phyloP scores from a whole-genome alignment of 2,113 vertebrate genomes.

The Naja naja region DNA sequence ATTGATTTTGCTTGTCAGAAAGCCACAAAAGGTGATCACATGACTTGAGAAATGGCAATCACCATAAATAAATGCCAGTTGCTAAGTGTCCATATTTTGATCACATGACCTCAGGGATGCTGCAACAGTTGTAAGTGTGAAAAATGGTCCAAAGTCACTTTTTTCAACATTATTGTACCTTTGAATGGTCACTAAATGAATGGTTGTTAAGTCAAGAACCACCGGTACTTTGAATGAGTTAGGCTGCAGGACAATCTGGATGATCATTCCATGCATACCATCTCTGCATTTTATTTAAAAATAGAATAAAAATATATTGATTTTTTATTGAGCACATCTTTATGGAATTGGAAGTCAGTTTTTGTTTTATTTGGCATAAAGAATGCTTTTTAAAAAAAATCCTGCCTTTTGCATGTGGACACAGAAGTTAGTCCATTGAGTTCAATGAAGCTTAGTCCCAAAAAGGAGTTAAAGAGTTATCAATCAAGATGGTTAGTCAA shows the following conservation, averaged over 20 bases:
- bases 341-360: not conserved
- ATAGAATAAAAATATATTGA: not conserved
- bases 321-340: not conserved
- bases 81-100: not conserved
- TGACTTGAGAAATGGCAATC: not conserved
- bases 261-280: not conserved
- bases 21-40: not conserved
- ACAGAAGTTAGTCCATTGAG: not conserved
- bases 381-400: not conserved
- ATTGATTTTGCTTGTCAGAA: not conserved
- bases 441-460: not conserved
- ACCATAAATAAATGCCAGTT: not conserved
- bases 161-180: too few relatives aligned
- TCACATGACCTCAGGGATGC: not conserved
- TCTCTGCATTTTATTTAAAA: not conserved
- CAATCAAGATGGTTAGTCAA: not conserved
- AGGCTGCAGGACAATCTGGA: not conserved
- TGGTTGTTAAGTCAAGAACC: too few relatives aligned
- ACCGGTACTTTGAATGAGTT: not conserved
- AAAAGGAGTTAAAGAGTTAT: not conserved
- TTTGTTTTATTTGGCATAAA: not conserved
- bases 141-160: too few relatives aligned
- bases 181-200: too few relatives aligned
- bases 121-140: not conserved
- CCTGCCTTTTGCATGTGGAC: not conserved